Evolutionary conservation across 2,113 vertebrate species (phyloP), one percentile per base, ranked within the genome.

Genomic region (Burhinus oedicnemus): DNA sequence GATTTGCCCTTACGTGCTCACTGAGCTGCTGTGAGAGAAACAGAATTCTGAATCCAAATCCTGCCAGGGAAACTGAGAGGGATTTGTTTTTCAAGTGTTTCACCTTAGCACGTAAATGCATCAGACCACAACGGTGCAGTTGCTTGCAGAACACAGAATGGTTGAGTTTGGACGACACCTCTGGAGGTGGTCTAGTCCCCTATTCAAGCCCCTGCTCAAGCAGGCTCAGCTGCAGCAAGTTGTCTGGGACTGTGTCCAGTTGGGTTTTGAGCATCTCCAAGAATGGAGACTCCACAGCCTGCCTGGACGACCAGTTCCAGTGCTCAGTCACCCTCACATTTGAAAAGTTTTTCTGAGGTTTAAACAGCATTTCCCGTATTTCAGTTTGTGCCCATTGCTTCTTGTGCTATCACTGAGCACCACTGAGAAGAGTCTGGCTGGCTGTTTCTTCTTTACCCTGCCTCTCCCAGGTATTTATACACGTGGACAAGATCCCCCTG

Each of bases 1-100:
- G 87, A 70, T 34, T 51, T n/a, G 54, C 60, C 49, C 23, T 78
- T 65, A 19, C 12, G 38, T 38, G 49, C 57, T 80, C 34, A n/a
- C 45, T 62, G 78, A 74, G 36, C 44, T 79, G n/a, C 93, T 85
- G 57, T 57, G n/a, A 87, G 70, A 89, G 25, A 85, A 92, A 65
- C 34, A 70, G 34, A 83, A 36, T 45, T 85, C 66, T 89, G 40
- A 82, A 85, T 87, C 42, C 34, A 91, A 44, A 61, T 76, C 40
- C 34, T 95, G 54, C 30, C n/a, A 74, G 74, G 49, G 66, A 87
- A 89, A 52, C 40, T 3, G 4, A 69, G 72, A 82, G 22, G 12
- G 0, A 84, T 21, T 64, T 87, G 19, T 12, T 88, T 93, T 85
- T 62, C 55, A 54, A 4, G 34, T 68, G 32, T 78, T 87, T 36